Conservation (phyloP, 2,113 vertebrate species). For the Acanthisitta chloris region DNA sequence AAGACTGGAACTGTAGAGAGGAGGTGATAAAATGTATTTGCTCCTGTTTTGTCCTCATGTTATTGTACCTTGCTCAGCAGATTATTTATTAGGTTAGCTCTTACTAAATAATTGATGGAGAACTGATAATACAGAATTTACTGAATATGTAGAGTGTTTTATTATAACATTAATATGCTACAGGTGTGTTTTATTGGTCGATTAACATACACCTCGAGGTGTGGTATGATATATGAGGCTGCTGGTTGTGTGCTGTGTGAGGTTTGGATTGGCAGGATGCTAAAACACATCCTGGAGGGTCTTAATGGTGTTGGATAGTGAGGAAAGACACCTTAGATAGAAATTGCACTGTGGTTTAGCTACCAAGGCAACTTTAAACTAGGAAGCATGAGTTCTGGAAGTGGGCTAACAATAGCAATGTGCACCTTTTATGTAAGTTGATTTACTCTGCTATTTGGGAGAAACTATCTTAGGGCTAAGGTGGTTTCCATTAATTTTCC, state of each 20-base stretch:
- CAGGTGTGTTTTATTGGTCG: slow-evolving; percentile 53
- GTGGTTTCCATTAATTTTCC: slow-evolving; percentile 32
- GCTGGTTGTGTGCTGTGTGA: neutral
- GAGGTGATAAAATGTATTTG: slow-evolving; percentile 9
- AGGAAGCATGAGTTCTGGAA: slow-evolving; percentile 23
- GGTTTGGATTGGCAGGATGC: neutral
- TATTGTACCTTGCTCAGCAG: neutral
- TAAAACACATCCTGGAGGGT: slow-evolving; percentile 53
- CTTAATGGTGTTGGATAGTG: slow-evolving; percentile 11
- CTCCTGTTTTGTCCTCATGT: neutral
- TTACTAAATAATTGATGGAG: slow-evolving; percentile 56
- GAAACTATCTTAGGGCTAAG: slow-evolving; percentile 1
- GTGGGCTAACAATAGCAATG: slow-evolving; percentile 43
- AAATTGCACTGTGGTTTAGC: slow-evolving; percentile 30
- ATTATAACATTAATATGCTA: slow-evolving; percentile 26
- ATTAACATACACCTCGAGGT: slow-evolving; percentile 26
- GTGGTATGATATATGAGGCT: neutral
- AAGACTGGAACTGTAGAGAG: neutral
- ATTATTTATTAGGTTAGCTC: slow-evolving; percentile 29
- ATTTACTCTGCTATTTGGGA: slow-evolving; percentile 38
- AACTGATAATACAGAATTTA: slow-evolving; percentile 40
- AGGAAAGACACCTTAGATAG: neutral
- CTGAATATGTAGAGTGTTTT: slow-evolving; percentile 23
- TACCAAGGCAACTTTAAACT: neutral
- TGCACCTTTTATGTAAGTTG: slow-evolving; percentile 1